Evolutionary conservation across 2,113 vertebrate genomes (phyloP).

Genomic region (Bubo scandiacus): DNA sequence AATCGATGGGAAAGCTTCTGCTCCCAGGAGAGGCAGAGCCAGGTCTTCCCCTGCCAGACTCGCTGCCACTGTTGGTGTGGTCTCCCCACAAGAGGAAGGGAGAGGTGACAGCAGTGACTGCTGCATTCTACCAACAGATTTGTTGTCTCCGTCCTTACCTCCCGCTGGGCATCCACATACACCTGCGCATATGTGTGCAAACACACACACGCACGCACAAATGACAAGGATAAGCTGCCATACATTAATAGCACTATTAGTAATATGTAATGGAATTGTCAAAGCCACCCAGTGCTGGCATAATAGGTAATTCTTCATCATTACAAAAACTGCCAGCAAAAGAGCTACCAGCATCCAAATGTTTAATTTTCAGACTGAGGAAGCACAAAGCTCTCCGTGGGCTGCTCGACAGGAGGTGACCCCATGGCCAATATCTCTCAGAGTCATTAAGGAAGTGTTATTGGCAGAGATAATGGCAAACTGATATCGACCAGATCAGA

Average conservation of each 20-base stretch:
- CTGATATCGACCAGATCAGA: not conserved
- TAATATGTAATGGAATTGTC: conserved; percentile 67
- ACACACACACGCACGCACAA: fast-evolving
- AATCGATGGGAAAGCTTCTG: not conserved
- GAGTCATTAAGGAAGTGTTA: not conserved
- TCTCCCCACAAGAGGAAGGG: not conserved
- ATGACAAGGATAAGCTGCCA: not conserved
- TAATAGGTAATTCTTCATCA: conserved; percentile 64
- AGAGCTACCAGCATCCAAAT: not conserved
- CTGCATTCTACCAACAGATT: not conserved
- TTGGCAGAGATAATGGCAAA: not conserved
- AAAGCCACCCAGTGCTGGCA: not conserved
- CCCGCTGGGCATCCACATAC: fast-evolving
- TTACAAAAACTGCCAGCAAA: conserved; percentile 47
- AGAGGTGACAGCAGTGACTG: not conserved
- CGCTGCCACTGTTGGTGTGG: not conserved
- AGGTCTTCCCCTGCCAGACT: not conserved
- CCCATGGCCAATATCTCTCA: not conserved
- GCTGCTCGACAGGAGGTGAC: not conserved
- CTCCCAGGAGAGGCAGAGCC: not conserved
- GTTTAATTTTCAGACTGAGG: conserved; percentile 24
- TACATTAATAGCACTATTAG: conserved; percentile 61
- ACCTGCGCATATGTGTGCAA: not conserved
- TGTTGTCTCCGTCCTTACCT: not conserved
- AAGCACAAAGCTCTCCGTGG: not conserved